Conservation (phyloP, 2,113 vertebrate species). For the Phaetusa simplex region DNA sequence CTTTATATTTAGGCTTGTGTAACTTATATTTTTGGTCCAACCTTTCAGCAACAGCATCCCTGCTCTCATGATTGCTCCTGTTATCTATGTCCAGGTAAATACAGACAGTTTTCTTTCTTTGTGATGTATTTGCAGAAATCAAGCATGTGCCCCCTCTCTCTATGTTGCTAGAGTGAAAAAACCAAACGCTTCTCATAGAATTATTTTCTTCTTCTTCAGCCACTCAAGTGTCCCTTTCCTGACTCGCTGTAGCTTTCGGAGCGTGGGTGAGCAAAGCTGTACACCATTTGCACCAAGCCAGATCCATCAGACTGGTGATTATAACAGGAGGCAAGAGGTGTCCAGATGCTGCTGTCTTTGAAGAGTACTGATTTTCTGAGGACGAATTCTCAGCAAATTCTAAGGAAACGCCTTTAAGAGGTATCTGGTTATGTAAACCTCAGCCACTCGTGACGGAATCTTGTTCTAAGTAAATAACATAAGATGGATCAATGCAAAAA, state of each 20-base stretch:
- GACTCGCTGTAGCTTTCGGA: neutral
- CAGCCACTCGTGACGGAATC: neutral
- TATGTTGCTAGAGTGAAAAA: neutral
- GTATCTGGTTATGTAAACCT: neutral
- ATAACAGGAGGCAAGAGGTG: neutral
- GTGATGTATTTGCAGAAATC: neutral
- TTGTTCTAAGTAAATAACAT: neutral
- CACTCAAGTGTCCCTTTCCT: neutral
- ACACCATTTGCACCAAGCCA: neutral
- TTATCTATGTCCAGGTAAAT: neutral
- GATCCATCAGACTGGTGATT: neutral
- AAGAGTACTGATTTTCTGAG: neutral
- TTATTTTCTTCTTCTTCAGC: neutral
- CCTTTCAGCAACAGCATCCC: neutral
- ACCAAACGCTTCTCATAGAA: neutral
- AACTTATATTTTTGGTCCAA: neutral
- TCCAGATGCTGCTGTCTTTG: neutral
- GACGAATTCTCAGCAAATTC: neutral
- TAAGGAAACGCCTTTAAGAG: neutral
- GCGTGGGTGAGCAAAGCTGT: neutral
- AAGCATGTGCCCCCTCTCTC: neutral
- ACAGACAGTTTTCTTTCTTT: neutral
- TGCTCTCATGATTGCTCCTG: neutral
- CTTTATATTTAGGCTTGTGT: neutral
- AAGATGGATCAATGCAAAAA: neutral